Evolutionary conservation across 2,797 vertebrate species (phyloP).

Genomic region (Lagorchestes hirsutus): DNA sequence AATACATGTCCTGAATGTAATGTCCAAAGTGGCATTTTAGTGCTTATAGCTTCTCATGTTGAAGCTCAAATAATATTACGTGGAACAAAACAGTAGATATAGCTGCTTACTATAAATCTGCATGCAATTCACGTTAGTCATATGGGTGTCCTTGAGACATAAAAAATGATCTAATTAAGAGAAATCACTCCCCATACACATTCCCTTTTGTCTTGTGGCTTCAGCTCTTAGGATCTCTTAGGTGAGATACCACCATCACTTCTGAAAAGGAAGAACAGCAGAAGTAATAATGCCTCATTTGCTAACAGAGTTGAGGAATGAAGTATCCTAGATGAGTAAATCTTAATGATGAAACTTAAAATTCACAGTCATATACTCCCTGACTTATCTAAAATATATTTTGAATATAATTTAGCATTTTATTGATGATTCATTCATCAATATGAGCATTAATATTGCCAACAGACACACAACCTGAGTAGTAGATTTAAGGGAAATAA

Average conservation of each 20-base stretch:
- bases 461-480: neutral
- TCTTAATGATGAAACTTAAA: neutral
- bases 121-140: neutral
- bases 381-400: neutral
- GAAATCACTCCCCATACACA: neutral
- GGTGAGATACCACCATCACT: neutral
- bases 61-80: neutral
- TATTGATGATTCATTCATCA: neutral
- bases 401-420: neutral
- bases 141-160: neutral
- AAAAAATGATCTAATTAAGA: neutral
- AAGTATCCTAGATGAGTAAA: neutral
- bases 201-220: neutral
- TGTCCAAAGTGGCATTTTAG: neutral
- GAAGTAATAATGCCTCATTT: neutral
- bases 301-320: neutral
- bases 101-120: neutral
- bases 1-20: neutral
- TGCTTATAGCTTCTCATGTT: neutral
- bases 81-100: neutral
- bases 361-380: neutral
- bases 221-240: neutral
- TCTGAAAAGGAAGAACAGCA: neutral
- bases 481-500: neutral
- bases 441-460: neutral